These are phyloP conservation scores for Tetragnatha versicolor DNA, from an alignment of 1,140 invertebrate species.

Conservation along the genomic window DNA sequence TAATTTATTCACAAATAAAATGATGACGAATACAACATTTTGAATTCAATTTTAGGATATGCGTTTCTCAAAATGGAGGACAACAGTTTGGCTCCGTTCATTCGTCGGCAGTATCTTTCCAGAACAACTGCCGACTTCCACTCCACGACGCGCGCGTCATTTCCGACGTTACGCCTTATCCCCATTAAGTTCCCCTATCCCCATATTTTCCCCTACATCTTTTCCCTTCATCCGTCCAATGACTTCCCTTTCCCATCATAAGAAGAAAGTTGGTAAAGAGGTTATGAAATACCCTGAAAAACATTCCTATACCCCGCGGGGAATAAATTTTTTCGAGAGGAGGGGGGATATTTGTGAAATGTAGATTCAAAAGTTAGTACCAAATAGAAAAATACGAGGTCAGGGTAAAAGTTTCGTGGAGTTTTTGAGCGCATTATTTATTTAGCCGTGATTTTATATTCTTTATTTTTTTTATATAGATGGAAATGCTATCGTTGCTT, in stretches of 20 bases:
- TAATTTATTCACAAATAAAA: too few species aligned
- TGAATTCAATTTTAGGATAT: too few species aligned
- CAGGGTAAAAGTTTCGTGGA: conserved; percentile 30
- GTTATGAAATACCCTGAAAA: conserved; percentile 54
- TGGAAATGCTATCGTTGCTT: conserved; percentile 37
- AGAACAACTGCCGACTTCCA: conserved; percentile 50
- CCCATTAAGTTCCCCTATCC: conserved; percentile 38
- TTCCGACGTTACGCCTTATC: conserved; percentile 28
- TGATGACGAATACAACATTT: too few species aligned
- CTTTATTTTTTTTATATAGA: background rate
- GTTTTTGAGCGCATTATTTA: conserved; percentile 44
- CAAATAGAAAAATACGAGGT: conserved; percentile 40
- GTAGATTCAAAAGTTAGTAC: conserved; percentile 30
- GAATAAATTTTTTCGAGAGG: too few species aligned
- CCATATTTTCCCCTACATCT: conserved; percentile 21
- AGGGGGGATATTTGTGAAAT: conserved; percentile 39
- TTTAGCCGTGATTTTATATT: conserved; percentile 37
- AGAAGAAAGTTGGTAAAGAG: conserved; percentile 45
- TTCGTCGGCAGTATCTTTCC: conserved; percentile 17
- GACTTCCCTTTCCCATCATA: too few species aligned
- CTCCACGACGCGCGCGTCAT: conserved; percentile 17
- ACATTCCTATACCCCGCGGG: conserved; percentile 17
- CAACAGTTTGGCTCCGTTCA: background rate
- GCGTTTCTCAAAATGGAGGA: conserved; percentile 33
- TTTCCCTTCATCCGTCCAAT: conserved; percentile 18